These are phyloP conservation scores for Atlantisia rogersi DNA, from an alignment of 2,113 vertebrate genomes.

Conservation along the genomic window DNA sequence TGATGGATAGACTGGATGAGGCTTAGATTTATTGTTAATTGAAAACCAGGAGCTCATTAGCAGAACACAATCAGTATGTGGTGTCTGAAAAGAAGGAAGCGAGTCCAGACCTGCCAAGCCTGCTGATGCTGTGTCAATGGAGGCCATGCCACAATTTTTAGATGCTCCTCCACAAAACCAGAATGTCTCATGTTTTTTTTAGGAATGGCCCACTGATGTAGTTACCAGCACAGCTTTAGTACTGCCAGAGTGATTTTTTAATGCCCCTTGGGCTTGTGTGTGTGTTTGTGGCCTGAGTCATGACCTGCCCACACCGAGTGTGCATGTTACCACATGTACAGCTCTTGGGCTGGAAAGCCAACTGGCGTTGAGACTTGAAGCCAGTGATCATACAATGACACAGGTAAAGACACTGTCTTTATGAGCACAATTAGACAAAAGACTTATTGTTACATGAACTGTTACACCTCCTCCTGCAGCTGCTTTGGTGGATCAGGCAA, in stretches of 20 bases:
- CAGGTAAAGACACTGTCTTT: not conserved
- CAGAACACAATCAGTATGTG: not conserved
- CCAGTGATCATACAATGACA: too few relatives aligned
- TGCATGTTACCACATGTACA: not conserved
- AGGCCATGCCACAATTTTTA: not conserved
- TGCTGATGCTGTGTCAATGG: not conserved
- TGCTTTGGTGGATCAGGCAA: not conserved
- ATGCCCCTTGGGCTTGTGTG: not conserved
- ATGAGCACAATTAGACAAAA: not conserved
- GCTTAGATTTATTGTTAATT: not conserved
- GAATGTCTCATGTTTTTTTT: not conserved
- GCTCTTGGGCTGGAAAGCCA: not conserved
- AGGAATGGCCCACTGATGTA: not conserved
- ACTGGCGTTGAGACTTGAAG: not conserved
- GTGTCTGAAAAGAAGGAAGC: not conserved
- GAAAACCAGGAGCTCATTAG: not conserved
- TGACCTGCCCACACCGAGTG: rapidly evolving
- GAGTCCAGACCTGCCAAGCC: not conserved
- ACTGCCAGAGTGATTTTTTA: not conserved
- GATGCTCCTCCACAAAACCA: not conserved
- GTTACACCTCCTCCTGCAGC: not conserved
- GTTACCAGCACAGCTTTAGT: not conserved
- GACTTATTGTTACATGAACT: not conserved
- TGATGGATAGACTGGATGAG: not conserved
- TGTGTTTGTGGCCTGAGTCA: not conserved